Percentiles rank a stretch among this genome's conserved stretches.
Evolutionary conservation across 2,113 vertebrate species (phyloP).

Genomic region (Dipodomys spectabilis): DNA sequence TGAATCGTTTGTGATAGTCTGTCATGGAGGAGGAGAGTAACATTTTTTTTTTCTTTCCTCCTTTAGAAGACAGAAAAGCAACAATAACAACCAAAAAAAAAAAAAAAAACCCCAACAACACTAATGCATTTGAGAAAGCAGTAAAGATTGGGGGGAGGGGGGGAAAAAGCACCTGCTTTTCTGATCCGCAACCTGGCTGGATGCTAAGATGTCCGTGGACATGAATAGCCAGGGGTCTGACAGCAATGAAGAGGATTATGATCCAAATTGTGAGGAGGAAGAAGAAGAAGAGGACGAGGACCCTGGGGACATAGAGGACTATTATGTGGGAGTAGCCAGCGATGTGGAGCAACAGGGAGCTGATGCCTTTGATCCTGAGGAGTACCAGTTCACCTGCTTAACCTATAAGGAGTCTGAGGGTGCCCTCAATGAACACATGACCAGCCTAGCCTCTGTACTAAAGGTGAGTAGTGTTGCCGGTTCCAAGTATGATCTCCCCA

Average conservation of each 20-base stretch:
- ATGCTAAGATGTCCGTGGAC: slow-evolving; percentile 97
- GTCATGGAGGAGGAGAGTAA: slow-evolving; percentile 76
- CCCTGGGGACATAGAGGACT: slow-evolving; percentile 94
- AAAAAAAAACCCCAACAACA: no score
- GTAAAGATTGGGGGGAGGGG: slow-evolving; percentile 83
- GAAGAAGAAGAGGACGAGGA: slow-evolving; percentile 94
- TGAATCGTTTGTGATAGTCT: slow-evolving; percentile 62
- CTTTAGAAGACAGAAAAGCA: slow-evolving; percentile 82
- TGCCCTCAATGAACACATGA: slow-evolving; percentile 95
- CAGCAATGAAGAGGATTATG: slow-evolving; percentile 99
- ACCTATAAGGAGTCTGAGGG: slow-evolving; percentile 98
- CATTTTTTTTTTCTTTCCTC: slow-evolving; percentile 73
- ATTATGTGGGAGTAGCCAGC: slow-evolving; percentile 96
- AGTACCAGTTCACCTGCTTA: slow-evolving; percentile 97
- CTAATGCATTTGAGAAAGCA: slow-evolving; percentile 89
- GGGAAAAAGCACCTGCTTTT: slow-evolving; percentile 83
- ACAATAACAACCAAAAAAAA: slow-evolving; percentile 36
- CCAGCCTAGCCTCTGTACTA: slow-evolving; percentile 93
- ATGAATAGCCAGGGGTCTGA: slow-evolving; percentile 99
- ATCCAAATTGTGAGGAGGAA: slow-evolving; percentile 95
- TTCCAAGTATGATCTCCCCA: background rate
- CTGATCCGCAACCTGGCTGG: slow-evolving; percentile 83
- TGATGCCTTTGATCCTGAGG: slow-evolving; percentile 97
- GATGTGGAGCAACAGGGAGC: slow-evolving; percentile 98
- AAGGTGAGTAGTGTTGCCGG: slow-evolving; percentile 91